Evolutionary conservation across 2,888 invertebrate genomes (phyloP), one percentile per base, ranked within the genome.

Genomic region (Volucella inflata): DNA sequence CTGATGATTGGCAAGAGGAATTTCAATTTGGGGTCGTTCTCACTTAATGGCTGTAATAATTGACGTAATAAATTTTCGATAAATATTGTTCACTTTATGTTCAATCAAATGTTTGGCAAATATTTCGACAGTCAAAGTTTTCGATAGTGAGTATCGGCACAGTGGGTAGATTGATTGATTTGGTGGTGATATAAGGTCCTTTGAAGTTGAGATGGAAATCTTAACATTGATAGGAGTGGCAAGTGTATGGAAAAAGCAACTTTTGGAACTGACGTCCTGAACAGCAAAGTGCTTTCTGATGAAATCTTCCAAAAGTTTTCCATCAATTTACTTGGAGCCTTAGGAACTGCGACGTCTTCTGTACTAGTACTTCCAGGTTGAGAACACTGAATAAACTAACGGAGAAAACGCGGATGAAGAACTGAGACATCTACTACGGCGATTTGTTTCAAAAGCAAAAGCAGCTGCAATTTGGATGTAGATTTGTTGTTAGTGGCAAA

Each of bases 1-100:
- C 76, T 68, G 76, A 76, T 76, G 76, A 51, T 38, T 76, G 44
- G 14, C 55, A 64, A 14, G 48, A 48, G 46, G 74, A 55, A 40
- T 65, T 53, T 16, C 51, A 48, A 53, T 62, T 14, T 72, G 42
- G 8, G n/a, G 17, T 21, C 42, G 60, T 17, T 21, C 9, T 12
- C 12, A 55, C n/a, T 67, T 67, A 65, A 75, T 67, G 65, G 50
- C 14, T 16, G 38, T 55, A 38, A 14, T 46, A 48, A 75, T 65
- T 64, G 16, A 44, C 36, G 53, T 57, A 42, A 65, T 65, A 40
- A 48, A 65, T 65, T 36, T 42, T 16, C n/a, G 17, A 59, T 42
- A 51, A 59, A 44, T 17, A 59, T 44, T 59, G 6, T 38, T 50
- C 21, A 21, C n/a, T 67, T 67, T 30, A 42, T 51, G 12, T 42